Evolutionary conservation across 2,113 vertebrate species (phyloP).

Genomic region (Hepsetus odoe): DNA sequence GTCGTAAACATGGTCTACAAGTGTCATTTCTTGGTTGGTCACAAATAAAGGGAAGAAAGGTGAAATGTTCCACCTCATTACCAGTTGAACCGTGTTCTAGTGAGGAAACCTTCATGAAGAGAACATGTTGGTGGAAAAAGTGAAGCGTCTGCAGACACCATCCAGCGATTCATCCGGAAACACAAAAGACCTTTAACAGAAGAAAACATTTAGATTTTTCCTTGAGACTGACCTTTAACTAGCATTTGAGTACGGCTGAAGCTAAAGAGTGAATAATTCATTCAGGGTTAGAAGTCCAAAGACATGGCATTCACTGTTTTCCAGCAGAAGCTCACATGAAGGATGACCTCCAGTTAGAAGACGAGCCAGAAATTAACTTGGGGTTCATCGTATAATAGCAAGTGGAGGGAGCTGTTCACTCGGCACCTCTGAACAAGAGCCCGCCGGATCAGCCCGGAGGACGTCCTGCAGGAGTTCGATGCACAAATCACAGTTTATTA

Average conservation of each 20-base stretch:
- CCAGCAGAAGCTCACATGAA: neutral
- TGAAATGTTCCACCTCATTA: neutral
- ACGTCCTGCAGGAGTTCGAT: too few relatives aligned
- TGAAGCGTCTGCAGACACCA: neutral
- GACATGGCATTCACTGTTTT: conserved; percentile 19
- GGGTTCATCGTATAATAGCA: neutral
- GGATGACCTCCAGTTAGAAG: conserved; percentile 4
- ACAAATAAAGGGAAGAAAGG: neutral
- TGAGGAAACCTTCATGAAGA: neutral
- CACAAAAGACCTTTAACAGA: conserved; percentile 16
- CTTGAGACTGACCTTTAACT: conserved; percentile 21
- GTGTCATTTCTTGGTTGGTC: too few relatives aligned
- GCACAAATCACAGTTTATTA: too few relatives aligned
- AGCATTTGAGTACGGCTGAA: conserved; percentile 20
- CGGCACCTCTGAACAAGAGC: too few relatives aligned
- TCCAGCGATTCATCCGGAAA: neutral
- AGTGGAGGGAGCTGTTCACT: too few relatives aligned
- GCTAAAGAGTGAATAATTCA: conserved; percentile 42
- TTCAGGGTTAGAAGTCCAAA: conserved; percentile 29
- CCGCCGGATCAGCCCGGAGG: too few relatives aligned
- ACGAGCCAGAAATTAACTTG: conserved; percentile 4
- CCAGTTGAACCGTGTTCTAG: neutral
- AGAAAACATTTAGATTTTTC: neutral
- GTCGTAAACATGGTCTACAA: too few relatives aligned
- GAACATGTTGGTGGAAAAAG: neutral